Percentiles rank a stretch among this genome's conserved stretches.
These are phyloP conservation scores for Peromyscus aztecus DNA, from an alignment of 2,797 vertebrate species.

Conservation along the genomic window DNA sequence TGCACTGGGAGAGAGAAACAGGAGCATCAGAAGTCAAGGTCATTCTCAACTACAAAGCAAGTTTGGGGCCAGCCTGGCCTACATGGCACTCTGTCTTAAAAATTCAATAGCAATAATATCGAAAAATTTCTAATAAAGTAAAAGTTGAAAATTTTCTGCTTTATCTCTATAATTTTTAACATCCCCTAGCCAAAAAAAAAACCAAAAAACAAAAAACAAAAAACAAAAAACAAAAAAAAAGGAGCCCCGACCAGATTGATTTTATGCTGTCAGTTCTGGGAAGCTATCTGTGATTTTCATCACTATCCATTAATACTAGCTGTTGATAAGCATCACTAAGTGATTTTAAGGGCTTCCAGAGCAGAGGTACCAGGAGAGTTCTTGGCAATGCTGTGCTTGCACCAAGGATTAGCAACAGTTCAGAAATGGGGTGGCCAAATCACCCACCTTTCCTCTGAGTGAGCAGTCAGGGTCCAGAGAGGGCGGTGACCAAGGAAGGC, in stretches of 20 bases:
- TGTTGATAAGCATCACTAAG: conserved; percentile 62
- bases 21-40: background rate
- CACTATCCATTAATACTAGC: conserved; percentile 63
- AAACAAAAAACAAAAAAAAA: too few relatives aligned
- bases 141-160: conserved; percentile 16
- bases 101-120: background rate
- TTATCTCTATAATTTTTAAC: conserved; percentile 52
- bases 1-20: background rate
- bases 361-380: background rate
- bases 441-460: conserved; percentile 26
- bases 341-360: conserved; percentile 71
- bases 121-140: background rate
- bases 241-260: conserved; percentile 35
- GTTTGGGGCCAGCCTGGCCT: background rate
- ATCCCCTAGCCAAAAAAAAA: background rate
- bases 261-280: conserved; percentile 68
- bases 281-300: conserved; percentile 59
- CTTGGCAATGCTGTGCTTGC: background rate
- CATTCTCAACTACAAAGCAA: background rate
- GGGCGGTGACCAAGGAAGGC: background rate
- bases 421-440: background rate
- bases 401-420: conserved; percentile 30
- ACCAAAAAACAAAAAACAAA: too few relatives aligned
- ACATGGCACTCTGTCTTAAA: background rate
- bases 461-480: background rate